Percentiles rank a stretch among this genome's conserved stretches.
Evolutionary conservation across 1,140 invertebrate species (phyloP).

Genomic region (Achroia grisella): DNA sequence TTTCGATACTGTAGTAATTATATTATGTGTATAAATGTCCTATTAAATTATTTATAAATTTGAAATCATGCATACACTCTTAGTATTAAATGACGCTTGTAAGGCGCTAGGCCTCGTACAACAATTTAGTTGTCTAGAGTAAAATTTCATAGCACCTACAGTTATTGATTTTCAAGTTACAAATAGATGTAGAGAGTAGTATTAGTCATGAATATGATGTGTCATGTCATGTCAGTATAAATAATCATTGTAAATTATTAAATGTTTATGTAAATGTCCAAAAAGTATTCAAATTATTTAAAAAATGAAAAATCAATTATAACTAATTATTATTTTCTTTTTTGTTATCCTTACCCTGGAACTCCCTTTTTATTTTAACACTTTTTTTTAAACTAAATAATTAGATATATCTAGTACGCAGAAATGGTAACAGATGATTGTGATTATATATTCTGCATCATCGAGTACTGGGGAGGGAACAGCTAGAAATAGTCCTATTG

Average conservation of each 20-base stretch:
- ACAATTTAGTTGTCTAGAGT: constrained; percentile 63
- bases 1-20: constrained; percentile 23
- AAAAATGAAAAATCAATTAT: constrained; percentile 51
- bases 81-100: constrained; percentile 61
- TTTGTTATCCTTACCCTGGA: constrained; percentile 48
- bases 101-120: constrained; percentile 50
- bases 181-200: constrained; percentile 65
- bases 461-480: too few relatives aligned
- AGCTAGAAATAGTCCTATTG: too few relatives aligned
- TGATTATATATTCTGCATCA: too few relatives aligned
- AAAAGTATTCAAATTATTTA: constrained; percentile 74
- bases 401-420: too few relatives aligned
- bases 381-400: background rate
- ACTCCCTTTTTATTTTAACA: constrained; percentile 29
- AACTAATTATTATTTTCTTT: constrained; percentile 60
- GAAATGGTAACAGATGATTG: too few relatives aligned
- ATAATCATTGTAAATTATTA: constrained; percentile 73
- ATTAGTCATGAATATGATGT: constrained; percentile 67
- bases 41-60: constrained; percentile 64
- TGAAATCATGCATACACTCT: constrained; percentile 69
- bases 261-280: constrained; percentile 74
- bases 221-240: constrained; percentile 71
- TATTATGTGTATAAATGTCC: constrained; percentile 57
- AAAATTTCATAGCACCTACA: constrained; percentile 67
- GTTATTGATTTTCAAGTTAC: constrained; percentile 64